Evolutionary conservation across 2,888 invertebrate species (phyloP), one percentile per base, ranked within the genome.

Genomic region (Sminthurides aquaticus): DNA sequence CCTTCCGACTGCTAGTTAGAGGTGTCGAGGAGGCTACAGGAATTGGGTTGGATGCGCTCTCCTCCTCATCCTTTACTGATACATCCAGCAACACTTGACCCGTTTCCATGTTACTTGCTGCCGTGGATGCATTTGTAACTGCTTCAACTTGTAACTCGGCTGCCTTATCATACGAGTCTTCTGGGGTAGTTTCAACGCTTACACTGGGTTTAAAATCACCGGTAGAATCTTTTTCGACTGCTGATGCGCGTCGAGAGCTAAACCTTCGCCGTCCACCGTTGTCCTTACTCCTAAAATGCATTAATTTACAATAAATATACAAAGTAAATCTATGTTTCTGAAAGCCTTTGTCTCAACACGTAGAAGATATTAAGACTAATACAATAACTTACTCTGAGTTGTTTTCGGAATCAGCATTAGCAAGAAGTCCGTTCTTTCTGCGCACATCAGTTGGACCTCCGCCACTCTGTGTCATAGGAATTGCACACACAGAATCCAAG

Each of bases 221-320:
- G 20, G 52, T 18, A 2, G 25, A 1, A 20, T 66, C 67, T 56
- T 67, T 70, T 8, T 74, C 74, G 15, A 73, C 25, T 3, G 68
- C 65, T 8, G 72, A 71, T 11, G 68, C 67, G 34, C 74, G 60
- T 55, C 74, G 64, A 1, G 73, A 73, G 29, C 73, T 73, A 57
- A 70, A 62, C 52, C 73, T 63, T 29, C 73, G 63, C 43, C 22
- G 18, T 52, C 11, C 3, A 15, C 11, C 15, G 8, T 20, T 8
- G 52, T 74, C 72, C 28, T 70, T 70, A 11, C 49, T 60, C 49
- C 67, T 71, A 57, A 27, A 57, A 58, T 26, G 28, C 15, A 49
- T 15, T 2, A 59, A 59, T 11, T 15, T 5, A 27, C 5, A 25
- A 63, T 57, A 49, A 55, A 60, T n/a, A 55, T 57, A 60, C 1